phyloP scores from a whole-genome alignment of 2,113 vertebrate species.

The Melanostigma gelatinosum region DNA sequence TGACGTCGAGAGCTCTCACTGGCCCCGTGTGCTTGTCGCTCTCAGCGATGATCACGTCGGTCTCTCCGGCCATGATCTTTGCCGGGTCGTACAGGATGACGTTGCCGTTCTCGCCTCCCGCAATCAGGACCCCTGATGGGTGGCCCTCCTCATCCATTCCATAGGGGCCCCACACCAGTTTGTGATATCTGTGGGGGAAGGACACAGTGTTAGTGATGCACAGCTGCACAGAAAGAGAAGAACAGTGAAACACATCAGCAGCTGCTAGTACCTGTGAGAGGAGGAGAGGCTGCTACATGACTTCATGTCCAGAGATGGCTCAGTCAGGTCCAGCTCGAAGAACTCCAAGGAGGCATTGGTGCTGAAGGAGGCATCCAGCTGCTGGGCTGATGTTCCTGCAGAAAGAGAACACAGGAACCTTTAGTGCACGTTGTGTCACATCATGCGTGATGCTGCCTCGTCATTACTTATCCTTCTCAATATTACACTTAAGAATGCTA shows the following conservation, averaged over 20 bases:
- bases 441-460: neutral
- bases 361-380: conserved; percentile 96
- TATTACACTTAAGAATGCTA: neutral
- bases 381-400: conserved; percentile 97
- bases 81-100: conserved; percentile 94
- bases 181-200: conserved; percentile 88
- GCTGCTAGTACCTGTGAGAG: conserved; percentile 86
- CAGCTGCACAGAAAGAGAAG: neutral
- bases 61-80: conserved; percentile 89
- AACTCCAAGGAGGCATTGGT: conserved; percentile 95
- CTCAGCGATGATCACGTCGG: conserved; percentile 90
- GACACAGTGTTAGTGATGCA: neutral
- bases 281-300: conserved; percentile 90
- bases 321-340: conserved; percentile 92
- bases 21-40: conserved; percentile 93
- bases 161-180: conserved; percentile 93
- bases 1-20: conserved; percentile 93
- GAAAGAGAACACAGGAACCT: neutral
- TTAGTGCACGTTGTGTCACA: neutral
- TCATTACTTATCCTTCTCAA: neutral
- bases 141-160: conserved; percentile 79
- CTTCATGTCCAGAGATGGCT: conserved; percentile 93
- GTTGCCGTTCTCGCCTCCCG: conserved; percentile 95
- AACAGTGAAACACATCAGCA: neutral
- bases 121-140: conserved; percentile 90